Evolutionary conservation across 1,140 invertebrate species (phyloP).

Genomic region (Conus ventricosus): DNA sequence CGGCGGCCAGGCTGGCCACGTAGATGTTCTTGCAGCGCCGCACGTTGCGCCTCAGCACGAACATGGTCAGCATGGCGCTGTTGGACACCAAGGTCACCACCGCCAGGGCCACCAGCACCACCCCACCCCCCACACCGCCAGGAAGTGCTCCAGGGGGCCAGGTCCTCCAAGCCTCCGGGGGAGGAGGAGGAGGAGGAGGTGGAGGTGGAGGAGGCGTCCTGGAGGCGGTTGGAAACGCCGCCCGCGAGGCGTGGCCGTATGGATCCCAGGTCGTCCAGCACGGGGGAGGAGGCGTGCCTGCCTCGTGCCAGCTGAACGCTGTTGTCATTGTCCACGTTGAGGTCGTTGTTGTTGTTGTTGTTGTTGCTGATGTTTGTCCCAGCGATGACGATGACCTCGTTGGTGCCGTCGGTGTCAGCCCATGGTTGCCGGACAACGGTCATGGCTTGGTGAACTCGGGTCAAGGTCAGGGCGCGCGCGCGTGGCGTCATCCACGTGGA

Average conservation of each 20-base stretch:
- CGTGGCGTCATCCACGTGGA: no score
- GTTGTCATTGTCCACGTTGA: background rate
- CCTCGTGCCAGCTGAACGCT: background rate
- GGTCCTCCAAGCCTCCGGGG: background rate
- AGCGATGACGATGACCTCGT: background rate
- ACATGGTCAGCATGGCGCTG: conserved; percentile 60
- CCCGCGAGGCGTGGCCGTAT: background rate
- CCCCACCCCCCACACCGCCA: conserved; percentile 52
- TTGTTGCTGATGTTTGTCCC: background rate
- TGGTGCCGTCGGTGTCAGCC: background rate
- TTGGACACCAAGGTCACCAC: conserved; percentile 61
- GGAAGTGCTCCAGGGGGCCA: conserved; percentile 25
- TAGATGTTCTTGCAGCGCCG: conserved; percentile 65
- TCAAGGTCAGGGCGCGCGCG: background rate
- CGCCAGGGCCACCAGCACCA: conserved; percentile 57
- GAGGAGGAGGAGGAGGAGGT: conserved; percentile 6
- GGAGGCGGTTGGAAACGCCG: background rate
- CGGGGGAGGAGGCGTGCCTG: background rate
- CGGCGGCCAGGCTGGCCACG: conserved; percentile 64
- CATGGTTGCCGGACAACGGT: background rate
- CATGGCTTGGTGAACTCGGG: background rate
- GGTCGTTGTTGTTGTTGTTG: background rate
- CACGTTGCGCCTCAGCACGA: conserved; percentile 54
- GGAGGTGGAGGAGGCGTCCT: background rate
- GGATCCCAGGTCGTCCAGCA: background rate